Evolutionary conservation across 2,888 invertebrate genomes (phyloP), one percentile per base, ranked within the genome.

Genomic region (Sicus ferrugineus): DNA sequence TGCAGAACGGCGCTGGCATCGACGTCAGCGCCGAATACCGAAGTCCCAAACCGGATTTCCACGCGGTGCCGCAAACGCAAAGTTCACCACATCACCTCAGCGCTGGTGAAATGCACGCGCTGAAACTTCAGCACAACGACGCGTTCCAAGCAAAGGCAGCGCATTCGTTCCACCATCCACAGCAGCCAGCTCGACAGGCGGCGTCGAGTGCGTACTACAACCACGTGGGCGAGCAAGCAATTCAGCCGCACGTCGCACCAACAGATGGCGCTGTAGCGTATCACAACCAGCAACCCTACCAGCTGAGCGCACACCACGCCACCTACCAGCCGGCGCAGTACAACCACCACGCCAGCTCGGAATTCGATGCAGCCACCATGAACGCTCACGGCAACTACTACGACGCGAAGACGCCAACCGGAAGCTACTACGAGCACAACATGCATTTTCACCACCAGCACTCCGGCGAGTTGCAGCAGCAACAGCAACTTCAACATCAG

Each of bases 331-430:
- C 77, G 2, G 75, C 76, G 66, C 75, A 72, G 30, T 79, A 75
- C n/a, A 79, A 81, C 69, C 79, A 77, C 21, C 76, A 78, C 71
- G 74, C 73, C 30, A 70, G 70, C 19, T 77, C 76, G 69, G 81
- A 81, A 34, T 81, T 82, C 52, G 86, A 85, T 0, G 76, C 78
- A 73, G 75, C 80, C 69, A 77, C 83, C 74, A 77, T 81, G 34
- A 81, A 78, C 69, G 77, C 79, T 0, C 74, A 78, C 11, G 75
- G 75, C 11, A 85, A 84, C 69, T 82, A 80, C 65, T 80, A 83
- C 59, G 83, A 84, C 50, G 75, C 82, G 23, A 84, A 84, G 74
- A 71, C 77, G 54, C 83, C 82, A 72, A 63, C 78, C 64, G 70
- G 69, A 48, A 70, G 67, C 68, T 68, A 68, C 38, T 62, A 68